Conservation (phyloP, 2,797 vertebrate genomes). For the Rhadinocentrus ornatus region DNA sequence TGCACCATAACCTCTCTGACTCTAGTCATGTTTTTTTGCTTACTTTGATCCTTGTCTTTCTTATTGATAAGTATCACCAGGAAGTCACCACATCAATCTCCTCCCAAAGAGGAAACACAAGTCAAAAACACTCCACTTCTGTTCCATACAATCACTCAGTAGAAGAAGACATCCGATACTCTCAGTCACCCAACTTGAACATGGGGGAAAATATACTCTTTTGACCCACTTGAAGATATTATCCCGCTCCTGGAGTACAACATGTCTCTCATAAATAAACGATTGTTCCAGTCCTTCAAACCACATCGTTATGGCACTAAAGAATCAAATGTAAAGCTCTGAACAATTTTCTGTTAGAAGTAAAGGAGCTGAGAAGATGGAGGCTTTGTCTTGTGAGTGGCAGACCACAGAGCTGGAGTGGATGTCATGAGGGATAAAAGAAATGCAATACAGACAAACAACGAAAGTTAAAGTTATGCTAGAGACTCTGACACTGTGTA, state of each 20-base stretch:
- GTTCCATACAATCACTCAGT: conserved; percentile 72
- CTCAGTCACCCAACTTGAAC: conserved; percentile 66
- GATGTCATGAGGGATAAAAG: conserved; percentile 36
- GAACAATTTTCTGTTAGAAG: conserved; percentile 64
- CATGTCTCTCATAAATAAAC: conserved; percentile 79
- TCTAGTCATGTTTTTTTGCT: conserved; percentile 24
- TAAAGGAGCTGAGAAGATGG: conserved; percentile 57
- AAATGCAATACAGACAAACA: conserved; percentile 41
- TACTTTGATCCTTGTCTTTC: conserved; percentile 21
- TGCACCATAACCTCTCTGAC: conserved; percentile 14
- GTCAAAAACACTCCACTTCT: conserved; percentile 69
- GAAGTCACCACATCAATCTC: conserved; percentile 69
- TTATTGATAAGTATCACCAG: conserved; percentile 64
- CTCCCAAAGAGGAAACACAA: conserved; percentile 63
- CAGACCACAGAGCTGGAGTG: conserved; percentile 62
- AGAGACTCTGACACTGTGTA: neutral
- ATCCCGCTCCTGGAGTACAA: conserved; percentile 65
- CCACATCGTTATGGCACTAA: conserved; percentile 76
- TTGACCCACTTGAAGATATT: conserved; percentile 73
- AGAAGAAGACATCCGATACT: conserved; percentile 72
- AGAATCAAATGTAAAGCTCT: conserved; percentile 75
- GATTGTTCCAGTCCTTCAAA: conserved; percentile 68
- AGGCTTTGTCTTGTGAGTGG: conserved; percentile 69
- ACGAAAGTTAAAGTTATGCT: conserved; percentile 21
- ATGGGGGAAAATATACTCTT: conserved; percentile 52